A percentile compares a stretch with the other conserved stretches of the same genome.
Evolutionary conservation across 2,113 vertebrate species (phyloP).

Genomic region (Salvelinus alpinus): DNA sequence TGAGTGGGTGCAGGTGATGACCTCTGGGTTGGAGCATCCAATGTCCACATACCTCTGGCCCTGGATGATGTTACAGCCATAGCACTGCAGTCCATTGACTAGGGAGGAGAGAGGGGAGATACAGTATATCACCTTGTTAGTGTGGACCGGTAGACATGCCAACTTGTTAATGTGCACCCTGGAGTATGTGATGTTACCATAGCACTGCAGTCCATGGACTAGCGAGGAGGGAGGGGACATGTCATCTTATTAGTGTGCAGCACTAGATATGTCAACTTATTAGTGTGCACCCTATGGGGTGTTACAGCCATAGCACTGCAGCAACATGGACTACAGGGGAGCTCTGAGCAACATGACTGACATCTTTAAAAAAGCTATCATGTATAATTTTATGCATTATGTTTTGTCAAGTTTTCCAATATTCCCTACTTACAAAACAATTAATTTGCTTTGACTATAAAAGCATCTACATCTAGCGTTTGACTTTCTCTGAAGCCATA

Average conservation of each 20-base stretch:
- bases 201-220: too few species aligned
- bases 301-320: background rate
- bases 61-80: constrained; percentile 87
- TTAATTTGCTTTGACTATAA: too few species aligned
- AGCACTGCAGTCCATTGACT: constrained; percentile 85
- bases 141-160: too few species aligned
- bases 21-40: constrained; percentile 87
- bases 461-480: too few species aligned
- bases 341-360: background rate
- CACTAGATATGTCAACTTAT: background rate
- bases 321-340: background rate
- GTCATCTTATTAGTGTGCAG: background rate
- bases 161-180: too few species aligned
- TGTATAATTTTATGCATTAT: background rate
- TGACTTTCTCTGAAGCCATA: too few species aligned
- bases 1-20: constrained; percentile 87
- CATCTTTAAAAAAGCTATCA: background rate
- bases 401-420: background rate
- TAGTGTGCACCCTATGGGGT: background rate
- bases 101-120: background rate
- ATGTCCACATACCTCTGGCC: constrained; percentile 83
- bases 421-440: background rate
- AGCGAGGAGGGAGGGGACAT: too few species aligned
- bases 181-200: too few species aligned
- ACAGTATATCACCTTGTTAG: background rate